Conservation (phyloP, 2,797 vertebrate genomes). For the Sebastes alutus region DNA sequence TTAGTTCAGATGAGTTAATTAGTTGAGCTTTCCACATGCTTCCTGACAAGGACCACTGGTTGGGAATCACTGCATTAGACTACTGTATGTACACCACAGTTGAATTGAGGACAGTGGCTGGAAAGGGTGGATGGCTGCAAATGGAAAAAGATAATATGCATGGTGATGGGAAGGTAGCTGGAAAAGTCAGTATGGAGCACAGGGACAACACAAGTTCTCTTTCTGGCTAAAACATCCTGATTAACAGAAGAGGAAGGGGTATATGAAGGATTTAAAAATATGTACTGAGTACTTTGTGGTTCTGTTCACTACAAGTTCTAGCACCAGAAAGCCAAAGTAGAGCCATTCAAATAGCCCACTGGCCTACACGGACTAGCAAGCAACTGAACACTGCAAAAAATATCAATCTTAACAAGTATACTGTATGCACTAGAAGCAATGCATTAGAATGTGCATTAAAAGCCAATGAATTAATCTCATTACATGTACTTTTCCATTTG, state of each 20-base stretch:
- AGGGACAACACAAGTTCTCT: neutral
- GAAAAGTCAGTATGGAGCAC: slow-evolving; percentile 13
- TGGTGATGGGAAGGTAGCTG: slow-evolving; percentile 1
- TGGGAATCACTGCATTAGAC: slow-evolving; percentile 35
- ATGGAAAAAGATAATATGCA: slow-evolving; percentile 25
- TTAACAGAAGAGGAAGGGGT: neutral
- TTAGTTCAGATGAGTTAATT: neutral
- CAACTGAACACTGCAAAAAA: slow-evolving; percentile 23
- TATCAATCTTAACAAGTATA: neutral
- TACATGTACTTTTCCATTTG: neutral
- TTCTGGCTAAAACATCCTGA: neutral
- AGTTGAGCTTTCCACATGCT: neutral
- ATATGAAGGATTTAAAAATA: neutral
- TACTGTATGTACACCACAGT: neutral
- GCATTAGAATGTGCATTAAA: neutral
- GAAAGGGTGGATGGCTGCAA: neutral
- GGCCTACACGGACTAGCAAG: slow-evolving; percentile 5
- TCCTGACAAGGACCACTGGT: neutral
- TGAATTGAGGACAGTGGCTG: slow-evolving; percentile 3
- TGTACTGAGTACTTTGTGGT: neutral
- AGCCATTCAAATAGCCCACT: slow-evolving; percentile 13
- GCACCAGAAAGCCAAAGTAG: neutral
- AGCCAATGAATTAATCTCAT: neutral
- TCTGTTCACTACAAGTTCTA: neutral
- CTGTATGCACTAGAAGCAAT: neutral